These are phyloP conservation scores for Morpho helenor DNA, from an alignment of 2,888 invertebrate genomes.

Conservation along the genomic window DNA sequence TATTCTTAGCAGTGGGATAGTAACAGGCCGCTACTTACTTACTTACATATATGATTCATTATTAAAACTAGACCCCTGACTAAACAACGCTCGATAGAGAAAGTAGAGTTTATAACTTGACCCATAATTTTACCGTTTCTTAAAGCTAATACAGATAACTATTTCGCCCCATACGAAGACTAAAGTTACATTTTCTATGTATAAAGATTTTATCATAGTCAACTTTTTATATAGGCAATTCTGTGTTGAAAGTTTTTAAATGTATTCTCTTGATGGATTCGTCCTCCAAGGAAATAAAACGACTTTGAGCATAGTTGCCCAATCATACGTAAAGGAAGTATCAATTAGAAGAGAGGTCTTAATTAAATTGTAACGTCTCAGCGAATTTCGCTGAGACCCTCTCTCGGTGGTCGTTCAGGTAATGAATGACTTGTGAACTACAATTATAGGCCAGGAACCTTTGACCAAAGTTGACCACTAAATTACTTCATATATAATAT, in stretches of 20 bases:
- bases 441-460: constrained; percentile 39
- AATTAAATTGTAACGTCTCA: constrained; percentile 76
- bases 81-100: too few relatives aligned
- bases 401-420: constrained; percentile 57
- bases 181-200: too few relatives aligned
- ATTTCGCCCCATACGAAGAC: too few relatives aligned
- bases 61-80: too few relatives aligned
- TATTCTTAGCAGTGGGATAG: too few relatives aligned
- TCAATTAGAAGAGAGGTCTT: constrained; percentile 55
- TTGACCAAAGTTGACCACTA: not conserved
- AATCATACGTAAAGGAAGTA: constrained; percentile 53
- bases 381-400: constrained; percentile 56
- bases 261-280: constrained; percentile 13
- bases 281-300: constrained; percentile 27
- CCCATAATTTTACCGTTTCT: too few relatives aligned
- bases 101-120: too few relatives aligned
- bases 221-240: constrained; percentile 6
- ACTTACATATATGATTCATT: too few relatives aligned
- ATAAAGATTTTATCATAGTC: too few relatives aligned
- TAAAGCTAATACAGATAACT: too few relatives aligned
- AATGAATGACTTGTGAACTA: constrained; percentile 37
- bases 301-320: constrained; percentile 34
- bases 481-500: not conserved
- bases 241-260: constrained; percentile 19
- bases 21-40: too few relatives aligned